phyloP scores from a whole-genome alignment of 2,113 vertebrate genomes.

The Campylorhamphus procurvoides region DNA sequence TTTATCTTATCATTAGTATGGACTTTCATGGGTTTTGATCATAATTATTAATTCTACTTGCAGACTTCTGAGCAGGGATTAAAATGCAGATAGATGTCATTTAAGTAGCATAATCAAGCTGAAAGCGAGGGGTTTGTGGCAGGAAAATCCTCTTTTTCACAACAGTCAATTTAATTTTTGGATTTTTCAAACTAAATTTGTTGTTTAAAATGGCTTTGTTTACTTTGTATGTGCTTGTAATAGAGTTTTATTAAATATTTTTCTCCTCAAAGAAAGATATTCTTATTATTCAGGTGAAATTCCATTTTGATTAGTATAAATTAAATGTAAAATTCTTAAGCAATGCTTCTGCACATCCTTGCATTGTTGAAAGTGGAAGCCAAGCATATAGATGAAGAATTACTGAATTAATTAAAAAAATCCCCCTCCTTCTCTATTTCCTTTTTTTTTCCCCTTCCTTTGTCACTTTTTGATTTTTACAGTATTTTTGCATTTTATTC shows the following conservation, averaged over 20 bases:
- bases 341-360: background rate
- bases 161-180: background rate
- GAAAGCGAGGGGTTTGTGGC: background rate
- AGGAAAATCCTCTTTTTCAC: conserved; percentile 7
- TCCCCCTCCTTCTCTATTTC: background rate
- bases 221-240: background rate
- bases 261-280: background rate
- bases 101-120: conserved; percentile 24
- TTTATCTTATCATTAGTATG: conserved; percentile 76
- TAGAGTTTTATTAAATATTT: background rate
- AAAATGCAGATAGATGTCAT: conserved; percentile 49
- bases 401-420: conserved; percentile 16
- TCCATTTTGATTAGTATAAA: conserved; percentile 15
- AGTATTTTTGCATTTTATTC: background rate
- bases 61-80: conserved; percentile 46
- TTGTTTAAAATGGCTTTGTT: background rate
- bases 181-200: background rate
- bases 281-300: background rate
- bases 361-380: background rate
- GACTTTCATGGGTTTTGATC: conserved; percentile 68
- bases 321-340: background rate
- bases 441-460: rapidly evolving
- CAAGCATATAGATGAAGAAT: conserved; percentile 41
- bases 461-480: background rate
- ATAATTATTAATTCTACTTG: conserved; percentile 72